Evolutionary conservation across 2,113 vertebrate genomes (phyloP), one percentile per base, ranked within the genome.

Genomic region (Ophiodon elongatus): DNA sequence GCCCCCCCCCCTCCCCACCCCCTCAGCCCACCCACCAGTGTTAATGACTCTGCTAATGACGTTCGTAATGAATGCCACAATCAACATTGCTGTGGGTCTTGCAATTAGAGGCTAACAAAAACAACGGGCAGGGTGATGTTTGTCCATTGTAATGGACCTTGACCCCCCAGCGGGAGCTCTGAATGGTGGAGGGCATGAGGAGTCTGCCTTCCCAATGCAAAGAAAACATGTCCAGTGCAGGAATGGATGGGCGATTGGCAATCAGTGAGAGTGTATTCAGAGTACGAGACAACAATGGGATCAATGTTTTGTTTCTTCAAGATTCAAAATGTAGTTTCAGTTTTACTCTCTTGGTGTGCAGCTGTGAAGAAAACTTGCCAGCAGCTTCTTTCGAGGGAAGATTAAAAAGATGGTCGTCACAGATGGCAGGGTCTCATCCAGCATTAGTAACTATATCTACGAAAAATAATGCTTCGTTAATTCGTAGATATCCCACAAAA

Each of bases 21-120:
- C 8, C 50, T 6, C 50, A 23, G n/a, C n/a, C n/a, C 23, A 76
- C 71, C 73, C 66, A 86, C 60, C 75, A 47, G 80, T 80, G 87
- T 87, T 92, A 90, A 93, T 89, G 91, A 89, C 85, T 91, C 87
- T 73, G 76, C 80, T 92, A 91, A 92, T 89, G 90, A 87, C 60
- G 69, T 59, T 73, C 79, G 35, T 89, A 85, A 87, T 92, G 93
- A 91, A 91, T 89, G 82, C 79, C 86, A 82, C 86, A 93, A 92
- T 86, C 89, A 91, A 91, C 89, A 88, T 67, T 63, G 67, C 57
- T 66, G 76, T 72, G 70, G 73, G 62, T 81, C 63, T 65, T 56
- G 71, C 81, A 92, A 90, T 92, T 89, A 89, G 74, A 57, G 69
- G 39, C 85, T 31, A 89, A 80, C 67, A 82, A 84, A 89, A 76